phyloP scores from a whole-genome alignment of 2,888 invertebrate species.

The Rhamnusium bicolor region DNA sequence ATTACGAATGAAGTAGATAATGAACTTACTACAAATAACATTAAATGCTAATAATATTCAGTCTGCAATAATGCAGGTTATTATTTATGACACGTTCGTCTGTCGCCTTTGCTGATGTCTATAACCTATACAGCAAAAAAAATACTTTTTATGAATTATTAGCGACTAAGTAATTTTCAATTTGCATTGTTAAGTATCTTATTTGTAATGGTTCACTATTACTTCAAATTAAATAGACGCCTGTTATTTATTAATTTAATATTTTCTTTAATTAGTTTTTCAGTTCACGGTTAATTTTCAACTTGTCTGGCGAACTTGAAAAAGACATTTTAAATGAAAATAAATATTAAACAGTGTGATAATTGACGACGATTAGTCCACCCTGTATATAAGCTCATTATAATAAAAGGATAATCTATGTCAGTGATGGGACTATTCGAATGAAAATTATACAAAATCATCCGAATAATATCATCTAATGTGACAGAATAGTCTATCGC shows the following conservation, averaged over 20 bases:
- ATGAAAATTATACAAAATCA: no score
- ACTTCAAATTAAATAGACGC: not conserved
- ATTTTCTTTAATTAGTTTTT: not conserved
- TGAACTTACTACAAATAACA: conserved; percentile 28
- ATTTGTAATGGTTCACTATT: conserved; percentile 1
- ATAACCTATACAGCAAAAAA: conserved; percentile 24
- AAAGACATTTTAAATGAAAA: no score
- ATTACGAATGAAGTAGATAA: conserved; percentile 7
- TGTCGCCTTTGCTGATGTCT: conserved; percentile 29
- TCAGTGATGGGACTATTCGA: no score
- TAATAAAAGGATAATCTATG: no score
- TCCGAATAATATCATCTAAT: no score
- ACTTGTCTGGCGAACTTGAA: no score
- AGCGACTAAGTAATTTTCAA: conserved; percentile 33
- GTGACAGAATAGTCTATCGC: no score
- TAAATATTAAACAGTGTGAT: no score
- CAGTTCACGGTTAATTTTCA: not conserved
- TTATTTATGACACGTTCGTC: conserved; percentile 34
- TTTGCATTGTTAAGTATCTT: conserved; percentile 24
- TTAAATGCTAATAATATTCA: conserved; percentile 37
- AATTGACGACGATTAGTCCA: no score
- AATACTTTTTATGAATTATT: conserved; percentile 29
- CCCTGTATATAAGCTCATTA: no score
- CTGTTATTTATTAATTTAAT: not conserved
- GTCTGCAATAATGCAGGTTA: conserved; percentile 34